Conservation (phyloP, 2,113 vertebrate species). For the Oryzias javanicus region DNA sequence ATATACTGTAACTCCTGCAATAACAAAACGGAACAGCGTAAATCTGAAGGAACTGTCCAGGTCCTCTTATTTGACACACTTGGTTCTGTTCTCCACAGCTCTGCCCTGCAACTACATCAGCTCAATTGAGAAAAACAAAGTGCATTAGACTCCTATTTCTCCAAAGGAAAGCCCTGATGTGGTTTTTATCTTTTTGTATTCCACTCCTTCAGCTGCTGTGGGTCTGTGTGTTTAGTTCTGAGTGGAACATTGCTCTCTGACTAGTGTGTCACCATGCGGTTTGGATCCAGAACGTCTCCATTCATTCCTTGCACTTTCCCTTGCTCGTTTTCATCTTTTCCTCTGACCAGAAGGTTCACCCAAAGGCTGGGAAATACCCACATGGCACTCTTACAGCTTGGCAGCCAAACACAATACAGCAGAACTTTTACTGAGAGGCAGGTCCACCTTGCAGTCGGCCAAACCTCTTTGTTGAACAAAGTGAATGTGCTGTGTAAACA, state of each 20-base stretch:
- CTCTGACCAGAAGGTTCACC: constrained; percentile 56
- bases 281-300: constrained; percentile 47
- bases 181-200: neutral
- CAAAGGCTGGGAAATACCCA: constrained; percentile 64
- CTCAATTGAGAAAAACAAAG: too few relatives aligned
- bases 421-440: constrained; percentile 16
- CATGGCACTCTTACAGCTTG: constrained; percentile 8
- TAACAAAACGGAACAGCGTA: too few relatives aligned
- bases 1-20: too few relatives aligned
- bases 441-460: constrained; percentile 21
- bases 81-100: too few relatives aligned
- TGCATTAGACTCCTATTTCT: too few relatives aligned
- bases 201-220: constrained; percentile 4
- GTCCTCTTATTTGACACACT: too few relatives aligned
- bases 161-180: too few relatives aligned
- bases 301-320: constrained; percentile 25
- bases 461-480: constrained; percentile 6
- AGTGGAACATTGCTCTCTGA: constrained; percentile 46
- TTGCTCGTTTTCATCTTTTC: constrained; percentile 23
- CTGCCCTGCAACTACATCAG: too few relatives aligned
- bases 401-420: constrained; percentile 4
- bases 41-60: too few relatives aligned
- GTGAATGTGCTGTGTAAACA: constrained; percentile 6
- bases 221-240: constrained; percentile 18
- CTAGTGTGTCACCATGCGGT: constrained; percentile 56